Conservation (phyloP, 53 echinoderm and acorn worm genomes). For the Mesocentrotus franciscanus region DNA sequence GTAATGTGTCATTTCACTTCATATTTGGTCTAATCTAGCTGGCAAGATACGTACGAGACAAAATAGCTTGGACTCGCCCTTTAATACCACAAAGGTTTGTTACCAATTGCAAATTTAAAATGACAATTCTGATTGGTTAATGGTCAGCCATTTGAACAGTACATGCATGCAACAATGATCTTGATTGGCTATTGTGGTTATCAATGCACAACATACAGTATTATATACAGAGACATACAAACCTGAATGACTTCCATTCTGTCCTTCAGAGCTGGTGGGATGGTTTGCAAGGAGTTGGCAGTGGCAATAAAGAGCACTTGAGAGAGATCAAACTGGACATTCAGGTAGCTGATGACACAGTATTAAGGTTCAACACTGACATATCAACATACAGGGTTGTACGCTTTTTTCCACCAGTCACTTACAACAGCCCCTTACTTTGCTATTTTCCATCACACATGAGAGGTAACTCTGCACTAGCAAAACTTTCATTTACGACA, state of each 20-base stretch:
- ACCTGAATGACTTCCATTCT: constrained; percentile 94
- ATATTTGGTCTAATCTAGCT: no score
- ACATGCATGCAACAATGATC: no score
- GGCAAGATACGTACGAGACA: no score
- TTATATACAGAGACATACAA: not conserved
- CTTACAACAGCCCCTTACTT: not conserved
- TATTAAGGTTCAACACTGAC: constrained; percentile 26
- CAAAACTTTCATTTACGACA: not conserved
- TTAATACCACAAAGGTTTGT: no score
- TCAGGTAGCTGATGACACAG: constrained; percentile 81
- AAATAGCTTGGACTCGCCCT: no score
- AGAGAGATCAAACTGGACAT: constrained; percentile 98
- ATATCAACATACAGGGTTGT: not conserved
- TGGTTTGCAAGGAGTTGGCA: constrained; percentile 87
- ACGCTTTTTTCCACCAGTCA: no score
- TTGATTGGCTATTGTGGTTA: no score
- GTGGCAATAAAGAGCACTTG: constrained; percentile 99
- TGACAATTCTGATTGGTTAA: no score
- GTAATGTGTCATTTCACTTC: no score
- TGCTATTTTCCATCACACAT: not conserved
- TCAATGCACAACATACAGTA: no score
- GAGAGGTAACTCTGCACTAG: not conserved
- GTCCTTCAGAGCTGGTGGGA: constrained; percentile 89
- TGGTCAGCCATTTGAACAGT: no score
- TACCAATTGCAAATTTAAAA: no score